A percentile compares a stretch with the other conserved stretches of the same genome.
Evolutionary conservation across 35 echinoderm and acorn worm genomes (phyloP).

Genomic region (Nesometra sesokonis): DNA sequence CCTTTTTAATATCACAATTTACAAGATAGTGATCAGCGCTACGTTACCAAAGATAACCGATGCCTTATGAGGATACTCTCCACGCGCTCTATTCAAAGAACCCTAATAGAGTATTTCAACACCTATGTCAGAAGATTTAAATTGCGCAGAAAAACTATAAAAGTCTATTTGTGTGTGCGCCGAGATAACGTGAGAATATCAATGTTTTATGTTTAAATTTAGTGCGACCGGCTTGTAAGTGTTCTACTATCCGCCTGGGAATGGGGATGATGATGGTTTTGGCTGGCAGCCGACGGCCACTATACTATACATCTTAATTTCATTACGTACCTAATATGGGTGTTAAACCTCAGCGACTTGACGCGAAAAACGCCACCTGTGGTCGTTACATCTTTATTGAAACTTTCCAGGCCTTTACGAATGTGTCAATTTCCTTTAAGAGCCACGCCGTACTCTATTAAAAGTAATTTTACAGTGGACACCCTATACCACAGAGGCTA

Average conservation of each 20-base stretch:
- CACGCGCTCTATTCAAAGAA: neutral
- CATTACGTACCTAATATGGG: neutral
- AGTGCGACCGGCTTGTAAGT: neutral
- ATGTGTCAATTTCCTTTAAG: neutral
- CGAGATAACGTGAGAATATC: neutral
- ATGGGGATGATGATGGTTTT: neutral
- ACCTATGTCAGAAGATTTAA: neutral
- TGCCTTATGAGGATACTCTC: too few relatives aligned
- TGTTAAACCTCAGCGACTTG: neutral
- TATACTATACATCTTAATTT: neutral
- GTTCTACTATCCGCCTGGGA: neutral
- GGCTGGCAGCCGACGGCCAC: neutral
- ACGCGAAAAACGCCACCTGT: neutral
- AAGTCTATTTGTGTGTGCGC: neutral
- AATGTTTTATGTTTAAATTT: neutral
- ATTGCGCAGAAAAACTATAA: too few relatives aligned
- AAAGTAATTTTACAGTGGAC: neutral
- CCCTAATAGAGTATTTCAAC: neutral
- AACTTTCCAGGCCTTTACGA: neutral
- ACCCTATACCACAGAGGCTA: neutral
- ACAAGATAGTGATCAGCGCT: neutral
- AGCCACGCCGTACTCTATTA: neutral
- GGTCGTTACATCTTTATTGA: neutral
- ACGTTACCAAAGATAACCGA: too few relatives aligned
- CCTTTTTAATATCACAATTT: too few relatives aligned